Base-by-base conservation (phyloP, 1,140 invertebrate genomes). In the Stenopsyche tienmushanensis region DNA sequence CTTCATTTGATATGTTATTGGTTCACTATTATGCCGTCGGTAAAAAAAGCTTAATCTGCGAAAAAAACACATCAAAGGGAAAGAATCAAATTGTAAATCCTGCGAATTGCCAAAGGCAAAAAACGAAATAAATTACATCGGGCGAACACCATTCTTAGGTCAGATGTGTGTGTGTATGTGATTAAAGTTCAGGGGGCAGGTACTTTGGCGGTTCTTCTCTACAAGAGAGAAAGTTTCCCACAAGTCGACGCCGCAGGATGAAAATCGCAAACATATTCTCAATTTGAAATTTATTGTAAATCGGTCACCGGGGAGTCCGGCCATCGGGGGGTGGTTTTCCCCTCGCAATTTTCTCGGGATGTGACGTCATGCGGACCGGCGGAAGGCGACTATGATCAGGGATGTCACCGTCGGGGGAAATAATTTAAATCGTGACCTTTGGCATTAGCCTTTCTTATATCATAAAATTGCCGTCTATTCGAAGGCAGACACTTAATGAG, bases 221-320 rank as follows among this genome's bases (percentile, higher is more conserved):
- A 9, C 50, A 7, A 13, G 8, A 17, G 17, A 7, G 20, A 20
- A 57, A 67, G 24, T 62, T 67, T 58, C 52, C 65, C 65, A 24
- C 65, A 67, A 67, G 59, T 63, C 54, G 57, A 41, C 67, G 65
- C 65, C 29, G 69, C 65, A 62, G 69, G 69, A 64, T 66, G 59
- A 67, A 71, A 71, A 71, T 71, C 65, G 65, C 69, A 71, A 71
- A 71, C 69, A 71, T 71, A 71, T 71, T 71, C 69, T 67, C 69
- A 64, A 71, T 71, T 71, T 71, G 69, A 65, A 71, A 71, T 71
- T 71, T 71, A 71, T 71, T 71, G 69, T 71, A 71, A 71, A 71
- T 71, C 69, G 69, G 69, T 65, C 69, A 65, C 69, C 65, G 58
- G 69, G 69, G 66, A 67, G 69, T 66, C 69, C 21, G 26, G 64